A percentile compares a stretch with the other conserved stretches of the same genome.
Conservation (phyloP, 2,888 invertebrate species). For the Hipparchia semele region DNA sequence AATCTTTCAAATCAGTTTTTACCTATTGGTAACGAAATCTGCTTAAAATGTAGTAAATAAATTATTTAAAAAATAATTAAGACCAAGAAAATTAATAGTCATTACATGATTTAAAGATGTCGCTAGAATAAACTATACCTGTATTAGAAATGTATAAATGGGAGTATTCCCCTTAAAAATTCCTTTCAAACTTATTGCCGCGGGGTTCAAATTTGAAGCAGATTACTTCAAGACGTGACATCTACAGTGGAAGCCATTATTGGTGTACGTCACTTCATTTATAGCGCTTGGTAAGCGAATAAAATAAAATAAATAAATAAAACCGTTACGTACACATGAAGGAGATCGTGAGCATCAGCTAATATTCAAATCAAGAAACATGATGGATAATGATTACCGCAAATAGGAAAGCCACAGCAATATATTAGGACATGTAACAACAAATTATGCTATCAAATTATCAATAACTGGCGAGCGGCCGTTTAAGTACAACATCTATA, state of each 20-base stretch:
- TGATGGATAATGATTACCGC: neutral
- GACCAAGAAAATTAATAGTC: too few species aligned
- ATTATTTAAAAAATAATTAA: too few species aligned
- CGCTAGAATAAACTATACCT: too few species aligned
- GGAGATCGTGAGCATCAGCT: too few species aligned
- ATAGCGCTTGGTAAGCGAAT: slow-evolving; percentile 8
- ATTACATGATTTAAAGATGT: too few species aligned
- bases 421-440: neutral
- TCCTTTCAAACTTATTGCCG: slow-evolving; percentile 30
- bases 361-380: neutral
- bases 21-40: too few species aligned
- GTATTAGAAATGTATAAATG: too few species aligned
- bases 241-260: slow-evolving; percentile 48
- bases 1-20: too few species aligned
- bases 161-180: slow-evolving; percentile 16
- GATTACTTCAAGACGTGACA: slow-evolving; percentile 47
- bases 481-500: slow-evolving; percentile 5
- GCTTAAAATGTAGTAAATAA: too few species aligned
- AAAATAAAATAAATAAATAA: too few species aligned
- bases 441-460: slow-evolving; percentile 7
- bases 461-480: neutral
- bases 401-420: neutral
- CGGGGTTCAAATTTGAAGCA: slow-evolving; percentile 31
- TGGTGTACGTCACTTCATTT: slow-evolving; percentile 32
- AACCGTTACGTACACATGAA: too few species aligned